Conservation (phyloP, 2,888 invertebrate species). For the Dioctria rufipes region DNA sequence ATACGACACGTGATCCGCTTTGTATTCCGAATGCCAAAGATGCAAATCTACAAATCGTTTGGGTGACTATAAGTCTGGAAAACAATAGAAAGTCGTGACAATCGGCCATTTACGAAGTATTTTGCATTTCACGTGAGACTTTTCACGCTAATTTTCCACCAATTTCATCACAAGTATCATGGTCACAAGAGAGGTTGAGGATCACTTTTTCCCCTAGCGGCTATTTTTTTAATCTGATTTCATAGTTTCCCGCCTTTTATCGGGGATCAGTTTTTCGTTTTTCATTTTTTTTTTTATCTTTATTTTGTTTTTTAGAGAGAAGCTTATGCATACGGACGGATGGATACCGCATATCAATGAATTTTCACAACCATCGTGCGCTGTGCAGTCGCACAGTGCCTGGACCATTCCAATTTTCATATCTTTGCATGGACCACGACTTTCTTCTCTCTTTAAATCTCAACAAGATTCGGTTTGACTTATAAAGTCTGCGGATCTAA, state of each 20-base stretch:
- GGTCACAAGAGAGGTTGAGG: constrained; percentile 34
- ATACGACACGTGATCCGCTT: constrained; percentile 31
- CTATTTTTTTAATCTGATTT: constrained; percentile 39
- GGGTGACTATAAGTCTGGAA: neutral
- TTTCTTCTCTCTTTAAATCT: constrained; percentile 38
- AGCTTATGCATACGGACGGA: constrained; percentile 25
- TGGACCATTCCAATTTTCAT: constrained; percentile 18
- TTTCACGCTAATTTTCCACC: constrained; percentile 48
- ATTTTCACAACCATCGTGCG: neutral
- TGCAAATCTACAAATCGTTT: constrained; percentile 9
- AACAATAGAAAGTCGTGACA: constrained; percentile 47
- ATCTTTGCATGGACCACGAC: neutral
- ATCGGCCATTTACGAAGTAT: constrained; percentile 17
- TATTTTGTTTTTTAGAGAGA: no score
- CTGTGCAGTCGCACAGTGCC: neutral
- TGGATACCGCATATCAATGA: constrained; percentile 22
- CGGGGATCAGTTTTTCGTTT: constrained; percentile 10
- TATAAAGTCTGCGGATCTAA: neutral
- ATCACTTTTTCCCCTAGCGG: constrained; percentile 42
- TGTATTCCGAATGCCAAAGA: neutral
- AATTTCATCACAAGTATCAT: constrained; percentile 34
- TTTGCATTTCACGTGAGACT: constrained; percentile 48
- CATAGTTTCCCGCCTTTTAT: constrained; percentile 49
- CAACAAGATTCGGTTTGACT: constrained; percentile 9
- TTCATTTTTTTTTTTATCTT: no score